Base-by-base conservation (phyloP, 2,888 invertebrate genomes). In the Agrochola macilenta region DNA sequence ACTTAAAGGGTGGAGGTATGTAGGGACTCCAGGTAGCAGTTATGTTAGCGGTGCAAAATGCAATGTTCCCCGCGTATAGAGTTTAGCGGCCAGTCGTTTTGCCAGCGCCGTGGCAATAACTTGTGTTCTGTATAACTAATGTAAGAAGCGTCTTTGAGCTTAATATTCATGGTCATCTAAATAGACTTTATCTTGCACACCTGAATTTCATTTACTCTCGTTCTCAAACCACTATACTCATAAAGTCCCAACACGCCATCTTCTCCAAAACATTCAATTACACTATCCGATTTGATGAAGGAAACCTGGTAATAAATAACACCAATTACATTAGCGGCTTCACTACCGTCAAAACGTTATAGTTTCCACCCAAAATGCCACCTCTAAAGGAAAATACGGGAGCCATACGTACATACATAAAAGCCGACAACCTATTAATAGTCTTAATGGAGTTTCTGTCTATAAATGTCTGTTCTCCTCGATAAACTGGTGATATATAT, bases 401-500 rank as follows among this genome's bases (percentile, higher is more conserved):
- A 75, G 57, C 71, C 74, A 82, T 78, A 82, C 80, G 61, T 79
- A 84, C 78, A 76, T 84, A 86, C 78, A 77, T 87, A 79, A 82
- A 84, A 79, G 74, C 88, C 71, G 78, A 87, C 87, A 79, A 79
- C 76, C 87, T 88, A 87, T 88, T 87, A 88, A 88, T 87, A 87
- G 74, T 78, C 78, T 87, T 87, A 88, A 87, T 87, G 88, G 87
- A 82, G 87, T 87, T 87, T 71, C 79, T 78, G 82, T 87, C 87
- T 81, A 87, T 87, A 87, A 87, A 87, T 79, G 88, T 87, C 88
- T 87, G 82, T 88, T 87, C 79, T 82, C 74, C 79, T 78, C 87
- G 82, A 87, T 88, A 87, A 86, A 88, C 82, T 81, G 74, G 87
- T 87, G 87, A 88, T 87, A 87, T 88, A 88, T 87, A 79, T 77